Evolutionary conservation across 2,888 invertebrate genomes (phyloP), one percentile per base, ranked within the genome.

Genomic region (Patella depressa): DNA sequence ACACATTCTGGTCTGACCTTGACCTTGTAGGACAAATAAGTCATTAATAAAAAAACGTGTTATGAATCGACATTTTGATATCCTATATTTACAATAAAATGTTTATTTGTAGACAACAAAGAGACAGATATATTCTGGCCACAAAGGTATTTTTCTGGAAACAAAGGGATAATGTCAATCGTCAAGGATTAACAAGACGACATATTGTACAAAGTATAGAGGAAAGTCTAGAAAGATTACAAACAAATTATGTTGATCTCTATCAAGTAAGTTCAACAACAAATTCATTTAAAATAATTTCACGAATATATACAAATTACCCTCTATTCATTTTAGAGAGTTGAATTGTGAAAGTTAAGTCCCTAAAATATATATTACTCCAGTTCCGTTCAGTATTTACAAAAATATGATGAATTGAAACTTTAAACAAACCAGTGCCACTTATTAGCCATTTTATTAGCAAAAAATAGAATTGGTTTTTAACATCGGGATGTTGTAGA

Each of bases 381-480:
- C 34, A 34, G 7, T 34, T 34, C 4, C 4, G 4, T 34, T 34
- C 34, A 34, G 34, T 34, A 34, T 34, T 0, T 34, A 34, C 34
- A 34, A 34, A 34, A 34, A 34, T 34, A 34, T 34, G 34, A 34
- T 34, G 34, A 34, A 34, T 0, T 4, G 34, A 34, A 4, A 34
- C 4, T 5, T 34, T 34, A 34, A 34, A 2, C 34, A 34, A 34
- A 34, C 34, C 34, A 24, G 24, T n/a, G n/a, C n/a, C n/a, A n/a
- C n/a, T n/a, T n/a, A n/a, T n/a, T n/a, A 29, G 29, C 99, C 94
- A 96, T 95, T 93, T 99, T 99, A 93, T 99, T 99, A 53, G 98
- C 98, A 91, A 97, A 95, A 91, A 99, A 96, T 9, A 99, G 93
- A 81, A 99, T 95, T 0, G 99, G 99, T 95, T 94, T 78, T 90